Percentiles rank a stretch among this genome's conserved stretches.
Evolutionary conservation across 2,888 invertebrate genomes (phyloP).

Genomic region (Eretmocerus hayati): DNA sequence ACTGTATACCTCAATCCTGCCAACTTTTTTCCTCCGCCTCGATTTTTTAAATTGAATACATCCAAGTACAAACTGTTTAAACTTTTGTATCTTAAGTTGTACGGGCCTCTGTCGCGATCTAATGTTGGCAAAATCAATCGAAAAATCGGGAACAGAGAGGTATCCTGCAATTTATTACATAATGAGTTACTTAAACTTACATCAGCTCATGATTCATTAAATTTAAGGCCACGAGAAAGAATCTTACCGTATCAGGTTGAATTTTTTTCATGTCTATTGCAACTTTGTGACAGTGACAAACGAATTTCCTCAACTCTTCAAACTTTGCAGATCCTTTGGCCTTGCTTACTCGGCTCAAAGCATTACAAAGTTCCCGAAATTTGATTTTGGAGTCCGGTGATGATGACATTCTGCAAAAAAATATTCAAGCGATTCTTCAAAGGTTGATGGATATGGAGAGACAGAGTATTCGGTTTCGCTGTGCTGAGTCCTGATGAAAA

Average conservation of each 20-base stretch:
- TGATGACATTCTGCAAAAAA: constrained; percentile 22
- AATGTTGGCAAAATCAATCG: constrained; percentile 71
- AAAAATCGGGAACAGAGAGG: constrained; percentile 65
- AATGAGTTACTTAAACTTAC: too few relatives aligned
- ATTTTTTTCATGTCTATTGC: too few relatives aligned
- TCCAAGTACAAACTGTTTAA: constrained; percentile 68
- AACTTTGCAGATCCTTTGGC: constrained; percentile 48
- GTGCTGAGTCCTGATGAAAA: too few relatives aligned
- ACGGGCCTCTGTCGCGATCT: constrained; percentile 73
- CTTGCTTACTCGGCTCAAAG: constrained; percentile 56
- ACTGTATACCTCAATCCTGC: constrained; percentile 49
- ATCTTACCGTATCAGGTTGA: too few relatives aligned
- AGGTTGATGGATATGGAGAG: too few relatives aligned
- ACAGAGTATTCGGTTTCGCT: too few relatives aligned
- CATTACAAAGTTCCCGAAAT: constrained; percentile 54
- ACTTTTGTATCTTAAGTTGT: constrained; percentile 74
- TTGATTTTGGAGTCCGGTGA: constrained; percentile 38
- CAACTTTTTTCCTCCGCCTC: constrained; percentile 52
- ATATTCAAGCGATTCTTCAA: not conserved
- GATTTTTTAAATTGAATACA: constrained; percentile 65
- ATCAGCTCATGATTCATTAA: too few relatives aligned
- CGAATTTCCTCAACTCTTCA: constrained; percentile 48
- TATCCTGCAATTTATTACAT: constrained; percentile 46
- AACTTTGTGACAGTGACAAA: constrained; percentile 49
- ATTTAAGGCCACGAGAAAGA: too few relatives aligned